These are phyloP conservation scores for Polyommatus iphigenia DNA, from an alignment of 2,888 invertebrate species.

Conservation along the genomic window DNA sequence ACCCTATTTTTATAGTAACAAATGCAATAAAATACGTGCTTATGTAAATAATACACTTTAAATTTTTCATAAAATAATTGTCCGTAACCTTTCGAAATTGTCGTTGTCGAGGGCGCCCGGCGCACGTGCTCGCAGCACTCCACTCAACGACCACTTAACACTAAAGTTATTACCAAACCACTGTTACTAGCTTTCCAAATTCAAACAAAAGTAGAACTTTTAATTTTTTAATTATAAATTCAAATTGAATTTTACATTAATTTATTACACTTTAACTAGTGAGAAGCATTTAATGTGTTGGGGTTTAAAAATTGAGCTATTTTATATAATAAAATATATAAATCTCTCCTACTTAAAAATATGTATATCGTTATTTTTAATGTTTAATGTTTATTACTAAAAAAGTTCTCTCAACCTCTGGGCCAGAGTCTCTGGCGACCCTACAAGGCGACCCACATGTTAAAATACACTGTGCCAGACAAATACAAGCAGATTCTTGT, in stretches of 20 bases:
- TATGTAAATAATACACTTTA: not conserved
- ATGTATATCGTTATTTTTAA: too few species aligned
- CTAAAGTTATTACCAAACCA: conserved; percentile 27
- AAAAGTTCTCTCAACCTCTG: too few species aligned
- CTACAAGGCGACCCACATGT: too few species aligned
- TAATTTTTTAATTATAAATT: not conserved
- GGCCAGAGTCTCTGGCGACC: too few species aligned
- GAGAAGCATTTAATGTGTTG: too few species aligned
- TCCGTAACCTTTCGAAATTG: conserved; percentile 13
- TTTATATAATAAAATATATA: too few species aligned
- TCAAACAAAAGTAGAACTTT: not conserved
- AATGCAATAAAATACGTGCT: not conserved
- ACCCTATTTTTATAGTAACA: too few species aligned
- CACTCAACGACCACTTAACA: conserved; percentile 25
- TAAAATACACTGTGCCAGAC: too few species aligned
- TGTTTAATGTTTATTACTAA: too few species aligned
- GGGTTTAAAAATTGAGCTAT: too few species aligned
- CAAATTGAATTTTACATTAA: not conserved
- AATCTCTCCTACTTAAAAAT: too few species aligned
- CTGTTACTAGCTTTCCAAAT: conserved; percentile 20
- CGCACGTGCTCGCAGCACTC: not conserved
- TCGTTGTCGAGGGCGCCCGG: not conserved
- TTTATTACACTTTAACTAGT: not conserved
- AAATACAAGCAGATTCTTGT: too few species aligned
- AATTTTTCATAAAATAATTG: not conserved